Evolutionary conservation across 2,888 invertebrate species (phyloP).

Genomic region (Sabatieria punctata): DNA sequence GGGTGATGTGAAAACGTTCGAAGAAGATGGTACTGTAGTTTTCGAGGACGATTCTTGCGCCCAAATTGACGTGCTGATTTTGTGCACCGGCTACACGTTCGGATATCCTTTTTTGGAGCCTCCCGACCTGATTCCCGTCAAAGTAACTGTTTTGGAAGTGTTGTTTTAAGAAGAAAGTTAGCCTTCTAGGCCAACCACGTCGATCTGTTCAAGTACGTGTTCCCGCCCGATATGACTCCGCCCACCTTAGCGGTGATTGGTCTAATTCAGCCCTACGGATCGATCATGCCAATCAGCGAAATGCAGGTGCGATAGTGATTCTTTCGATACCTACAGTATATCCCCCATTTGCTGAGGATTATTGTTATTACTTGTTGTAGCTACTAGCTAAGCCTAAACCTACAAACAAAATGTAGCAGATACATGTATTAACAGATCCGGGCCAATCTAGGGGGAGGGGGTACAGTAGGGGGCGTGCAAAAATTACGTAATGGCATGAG

Average conservation of each 20-base stretch:
- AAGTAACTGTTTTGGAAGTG: too few species aligned
- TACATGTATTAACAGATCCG: too few species aligned
- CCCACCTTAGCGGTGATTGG: constrained; percentile 32
- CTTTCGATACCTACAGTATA: neutral
- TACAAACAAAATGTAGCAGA: too few species aligned
- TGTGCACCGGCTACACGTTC: constrained; percentile 32
- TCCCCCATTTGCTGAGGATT: too few species aligned
- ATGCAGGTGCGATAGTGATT: constrained; percentile 24
- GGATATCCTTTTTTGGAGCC: constrained; percentile 34
- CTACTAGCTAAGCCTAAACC: too few species aligned
- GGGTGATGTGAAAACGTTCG: constrained; percentile 15
- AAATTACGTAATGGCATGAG: too few species aligned
- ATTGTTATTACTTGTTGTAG: too few species aligned
- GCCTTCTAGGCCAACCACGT: constrained; percentile 31
- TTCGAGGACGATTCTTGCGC: constrained; percentile 18
- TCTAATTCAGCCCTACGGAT: constrained; percentile 36
- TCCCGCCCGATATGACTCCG: constrained; percentile 28
- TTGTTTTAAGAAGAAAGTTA: too few species aligned
- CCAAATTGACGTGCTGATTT: constrained; percentile 29
- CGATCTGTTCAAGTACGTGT: constrained; percentile 34
- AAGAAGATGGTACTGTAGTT: constrained; percentile 10
- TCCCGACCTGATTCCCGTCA: constrained; percentile 17
- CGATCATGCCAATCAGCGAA: constrained; percentile 36
- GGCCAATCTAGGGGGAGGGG: too few species aligned
- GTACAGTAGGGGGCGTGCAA: too few species aligned